Percentiles rank a stretch among this genome's conserved stretches.
phyloP scores from a whole-genome alignment of 2,797 vertebrate species.

The Coreius guichenoti region DNA sequence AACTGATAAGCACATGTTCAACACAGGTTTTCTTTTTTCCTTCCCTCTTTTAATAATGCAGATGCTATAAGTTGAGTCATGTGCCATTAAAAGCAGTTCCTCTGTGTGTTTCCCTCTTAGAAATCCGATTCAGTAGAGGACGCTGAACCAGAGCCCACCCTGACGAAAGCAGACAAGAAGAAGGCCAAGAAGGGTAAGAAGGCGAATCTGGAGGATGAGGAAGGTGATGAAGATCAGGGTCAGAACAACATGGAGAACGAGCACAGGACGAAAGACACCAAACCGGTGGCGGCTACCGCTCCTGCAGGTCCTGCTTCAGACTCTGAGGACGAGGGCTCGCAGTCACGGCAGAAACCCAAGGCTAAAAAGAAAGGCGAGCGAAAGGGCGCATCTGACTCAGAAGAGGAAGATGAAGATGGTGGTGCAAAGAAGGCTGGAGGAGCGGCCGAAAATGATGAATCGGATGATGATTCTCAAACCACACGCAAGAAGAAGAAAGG shows the following conservation, averaged over 20 bases:
- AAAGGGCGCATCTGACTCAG: conserved; percentile 77
- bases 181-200: conserved; percentile 90
- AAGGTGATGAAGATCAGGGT: conserved; percentile 74
- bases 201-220: conserved; percentile 82
- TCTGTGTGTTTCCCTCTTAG: conserved; percentile 68
- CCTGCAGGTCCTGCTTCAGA: conserved; percentile 71
- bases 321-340: conserved; percentile 80
- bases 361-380: conserved; percentile 77
- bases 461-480: conserved; percentile 77
- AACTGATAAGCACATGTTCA: not conserved
- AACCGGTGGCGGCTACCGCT: conserved; percentile 56
- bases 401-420: conserved; percentile 73
- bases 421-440: conserved; percentile 69
- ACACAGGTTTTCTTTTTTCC: not conserved
- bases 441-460: conserved; percentile 75
- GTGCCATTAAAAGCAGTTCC: not conserved
- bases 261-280: conserved; percentile 78
- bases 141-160: conserved; percentile 71
- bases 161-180: conserved; percentile 85
- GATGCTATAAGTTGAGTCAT: not conserved
- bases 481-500: conserved; percentile 83
- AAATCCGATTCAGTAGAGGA: conserved; percentile 80
- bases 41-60: not conserved
- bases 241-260: conserved; percentile 81
- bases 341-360: conserved; percentile 76